phyloP scores from a whole-genome alignment of 1,140 invertebrate species.

The Ephestia elutella region DNA sequence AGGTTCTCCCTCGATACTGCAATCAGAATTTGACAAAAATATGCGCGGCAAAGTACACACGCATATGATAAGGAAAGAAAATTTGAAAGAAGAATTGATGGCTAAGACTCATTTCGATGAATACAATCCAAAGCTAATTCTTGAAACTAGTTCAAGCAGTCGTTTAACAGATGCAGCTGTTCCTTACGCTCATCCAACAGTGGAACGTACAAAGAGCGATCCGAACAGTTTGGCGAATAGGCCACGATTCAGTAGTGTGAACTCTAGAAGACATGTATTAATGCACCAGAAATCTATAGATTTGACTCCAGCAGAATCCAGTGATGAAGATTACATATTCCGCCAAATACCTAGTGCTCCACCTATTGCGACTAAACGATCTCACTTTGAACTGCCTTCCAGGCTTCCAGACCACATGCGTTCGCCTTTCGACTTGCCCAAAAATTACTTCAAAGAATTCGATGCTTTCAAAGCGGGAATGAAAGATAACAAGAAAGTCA shows the following conservation, averaged over 20 bases:
- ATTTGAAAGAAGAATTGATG: constrained; percentile 77
- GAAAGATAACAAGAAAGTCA: constrained; percentile 57
- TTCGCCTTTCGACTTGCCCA: constrained; percentile 75
- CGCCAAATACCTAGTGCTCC: constrained; percentile 82
- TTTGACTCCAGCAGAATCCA: constrained; percentile 86
- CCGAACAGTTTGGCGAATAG: constrained; percentile 83
- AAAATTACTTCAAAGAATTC: constrained; percentile 77
- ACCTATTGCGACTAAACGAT: constrained; percentile 79
- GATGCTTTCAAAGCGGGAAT: constrained; percentile 72
- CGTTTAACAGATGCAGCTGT: constrained; percentile 65
- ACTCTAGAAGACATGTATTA: constrained; percentile 82
- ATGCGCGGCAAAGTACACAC: constrained; percentile 74
- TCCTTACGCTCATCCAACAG: constrained; percentile 78
- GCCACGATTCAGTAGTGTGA: constrained; percentile 79
- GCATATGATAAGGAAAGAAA: constrained; percentile 73
- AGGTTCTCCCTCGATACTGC: constrained; percentile 55
- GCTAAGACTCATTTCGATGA: constrained; percentile 79
- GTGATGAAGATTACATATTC: constrained; percentile 84
- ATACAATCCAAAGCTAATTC: constrained; percentile 75
- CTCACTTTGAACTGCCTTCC: constrained; percentile 79
- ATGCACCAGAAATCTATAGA: constrained; percentile 92
- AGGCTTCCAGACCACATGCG: constrained; percentile 65
- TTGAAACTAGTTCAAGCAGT: constrained; percentile 71
- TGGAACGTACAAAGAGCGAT: constrained; percentile 89
- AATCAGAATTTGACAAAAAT: constrained; percentile 77